Conservation (phyloP, 2,113 vertebrate species). For the Prunella fulvescens region DNA sequence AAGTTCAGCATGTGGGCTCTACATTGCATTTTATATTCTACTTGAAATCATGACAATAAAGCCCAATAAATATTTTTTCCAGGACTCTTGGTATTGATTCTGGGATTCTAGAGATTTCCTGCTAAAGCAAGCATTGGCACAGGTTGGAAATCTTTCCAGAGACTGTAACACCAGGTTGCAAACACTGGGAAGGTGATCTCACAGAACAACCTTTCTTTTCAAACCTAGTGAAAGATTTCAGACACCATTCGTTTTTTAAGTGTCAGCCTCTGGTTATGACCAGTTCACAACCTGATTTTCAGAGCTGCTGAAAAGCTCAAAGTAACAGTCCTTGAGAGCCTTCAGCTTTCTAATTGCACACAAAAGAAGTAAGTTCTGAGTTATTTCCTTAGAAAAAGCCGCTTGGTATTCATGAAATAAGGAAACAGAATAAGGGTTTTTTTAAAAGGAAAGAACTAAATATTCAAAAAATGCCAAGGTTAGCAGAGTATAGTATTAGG, state of each 20-base stretch:
- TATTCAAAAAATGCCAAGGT: slow-evolving; percentile 56
- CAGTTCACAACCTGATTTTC: neutral
- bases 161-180: neutral
- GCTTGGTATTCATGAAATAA: neutral
- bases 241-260: neutral
- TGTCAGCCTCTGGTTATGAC: neutral
- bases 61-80: neutral
- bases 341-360: neutral
- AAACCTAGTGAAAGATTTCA: neutral
- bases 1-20: neutral
- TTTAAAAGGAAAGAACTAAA: slow-evolving; percentile 36
- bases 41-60: neutral
- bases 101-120: neutral
- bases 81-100: neutral
- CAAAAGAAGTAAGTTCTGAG: neutral
- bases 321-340: neutral
- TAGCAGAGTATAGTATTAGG: slow-evolving; percentile 43
- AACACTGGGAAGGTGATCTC: neutral
- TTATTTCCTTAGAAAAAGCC: slow-evolving; percentile 9
- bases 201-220: neutral
- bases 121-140: neutral
- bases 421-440: neutral
- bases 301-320: neutral
- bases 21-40: neutral
- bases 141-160: neutral